These are phyloP conservation scores for Parauchenoglanis punctatus DNA, from an alignment of 2,797 vertebrate genomes.

Conservation along the genomic window DNA sequence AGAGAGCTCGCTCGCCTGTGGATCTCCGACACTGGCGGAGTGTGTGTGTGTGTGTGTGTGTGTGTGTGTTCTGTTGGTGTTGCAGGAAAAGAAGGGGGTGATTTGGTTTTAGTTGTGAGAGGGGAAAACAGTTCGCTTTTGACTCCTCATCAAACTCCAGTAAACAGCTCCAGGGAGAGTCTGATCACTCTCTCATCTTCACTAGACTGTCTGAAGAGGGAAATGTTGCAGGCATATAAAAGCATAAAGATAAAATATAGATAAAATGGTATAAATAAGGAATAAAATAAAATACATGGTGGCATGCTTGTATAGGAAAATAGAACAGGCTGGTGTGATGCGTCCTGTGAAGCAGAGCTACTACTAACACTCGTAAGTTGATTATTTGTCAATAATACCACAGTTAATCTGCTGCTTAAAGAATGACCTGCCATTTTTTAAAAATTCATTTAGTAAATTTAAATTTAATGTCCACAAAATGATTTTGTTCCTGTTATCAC, in stretches of 20 bases:
- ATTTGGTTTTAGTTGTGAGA: conserved; percentile 51
- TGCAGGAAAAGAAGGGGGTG: conserved; percentile 30
- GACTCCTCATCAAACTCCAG: conserved; percentile 58
- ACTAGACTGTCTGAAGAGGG: conserved; percentile 51
- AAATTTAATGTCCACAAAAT: neutral
- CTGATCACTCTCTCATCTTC: conserved; percentile 54
- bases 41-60: neutral
- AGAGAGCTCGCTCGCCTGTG: conserved; percentile 20
- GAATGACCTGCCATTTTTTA: neutral
- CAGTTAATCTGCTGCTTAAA: neutral
- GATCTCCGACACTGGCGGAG: conserved; percentile 32
- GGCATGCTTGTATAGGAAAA: neutral
- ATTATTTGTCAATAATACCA: neutral
- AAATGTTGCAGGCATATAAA: conserved; percentile 52
- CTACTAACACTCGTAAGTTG: neutral
- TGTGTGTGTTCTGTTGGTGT: conserved; percentile 21
- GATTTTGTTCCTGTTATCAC: neutral
- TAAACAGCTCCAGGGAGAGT: conserved; percentile 59
- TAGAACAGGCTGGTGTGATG: neutral
- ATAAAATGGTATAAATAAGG: conserved; percentile 22
- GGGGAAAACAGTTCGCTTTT: conserved; percentile 54
- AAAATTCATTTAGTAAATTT: neutral
- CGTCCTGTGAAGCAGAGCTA: neutral
- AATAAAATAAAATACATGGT: neutral
- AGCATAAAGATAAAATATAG: conserved; percentile 48